A percentile compares a stretch with the other conserved stretches of the same genome.
These are phyloP conservation scores for Loriculus beryllinus DNA, from an alignment of 2,797 vertebrate genomes.

Conservation along the genomic window DNA sequence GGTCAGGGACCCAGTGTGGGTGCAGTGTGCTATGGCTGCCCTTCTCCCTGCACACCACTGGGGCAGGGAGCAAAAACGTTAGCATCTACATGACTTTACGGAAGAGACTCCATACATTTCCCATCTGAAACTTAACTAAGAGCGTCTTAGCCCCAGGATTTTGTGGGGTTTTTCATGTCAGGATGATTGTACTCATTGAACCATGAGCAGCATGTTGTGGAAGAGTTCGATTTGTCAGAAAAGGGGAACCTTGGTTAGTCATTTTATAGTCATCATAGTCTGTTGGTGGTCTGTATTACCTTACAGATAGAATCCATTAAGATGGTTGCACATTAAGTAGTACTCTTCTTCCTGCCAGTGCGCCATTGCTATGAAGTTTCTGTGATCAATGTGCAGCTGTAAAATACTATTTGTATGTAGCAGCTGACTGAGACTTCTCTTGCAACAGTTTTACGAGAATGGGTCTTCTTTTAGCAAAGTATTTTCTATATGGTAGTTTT, in stretches of 20 bases:
- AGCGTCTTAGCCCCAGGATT: neutral
- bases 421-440: neutral
- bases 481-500: neutral
- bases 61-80: neutral
- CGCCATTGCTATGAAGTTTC: neutral
- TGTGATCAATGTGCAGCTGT: neutral
- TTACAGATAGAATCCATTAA: neutral
- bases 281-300: accelerated
- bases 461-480: neutral
- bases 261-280: neutral
- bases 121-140: neutral
- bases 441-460: neutral
- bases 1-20: neutral
- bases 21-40: neutral
- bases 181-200: neutral
- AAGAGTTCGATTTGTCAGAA: neutral
- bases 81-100: neutral
- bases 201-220: neutral
- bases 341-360: neutral
- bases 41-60: accelerated
- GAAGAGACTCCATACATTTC: neutral
- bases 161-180: neutral
- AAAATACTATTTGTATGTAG: neutral
- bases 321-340: neutral
- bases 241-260: neutral